These are phyloP conservation scores for Xiphophorus couchianus DNA, from an alignment of 2,113 vertebrate species.

Conservation along the genomic window DNA sequence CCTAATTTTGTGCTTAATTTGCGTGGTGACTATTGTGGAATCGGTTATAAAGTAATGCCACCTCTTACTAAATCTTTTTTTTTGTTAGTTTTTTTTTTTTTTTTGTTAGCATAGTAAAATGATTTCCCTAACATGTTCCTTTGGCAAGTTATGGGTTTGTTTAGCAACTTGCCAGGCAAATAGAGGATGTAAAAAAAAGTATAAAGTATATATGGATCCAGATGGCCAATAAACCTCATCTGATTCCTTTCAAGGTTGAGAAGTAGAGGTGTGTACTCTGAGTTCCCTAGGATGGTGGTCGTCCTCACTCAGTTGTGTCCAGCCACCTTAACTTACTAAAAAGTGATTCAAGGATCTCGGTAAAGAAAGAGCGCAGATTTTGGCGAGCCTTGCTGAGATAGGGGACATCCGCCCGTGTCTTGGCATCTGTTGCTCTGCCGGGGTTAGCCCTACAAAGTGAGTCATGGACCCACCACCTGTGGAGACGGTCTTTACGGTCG, in stretches of 20 bases:
- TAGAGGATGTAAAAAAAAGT: too few species aligned
- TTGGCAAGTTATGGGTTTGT: neutral
- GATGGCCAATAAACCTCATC: neutral
- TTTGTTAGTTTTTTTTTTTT: too few species aligned
- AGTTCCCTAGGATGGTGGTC: neutral
- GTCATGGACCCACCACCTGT: neutral
- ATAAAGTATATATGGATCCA: too few species aligned
- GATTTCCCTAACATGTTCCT: too few species aligned
- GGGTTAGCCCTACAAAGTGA: neutral
- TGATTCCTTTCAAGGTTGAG: neutral
- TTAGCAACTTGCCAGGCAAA: too few species aligned
- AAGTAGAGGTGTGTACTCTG: neutral
- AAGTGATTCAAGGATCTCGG: too few species aligned
- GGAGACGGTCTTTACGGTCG: neutral
- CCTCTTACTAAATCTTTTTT: too few species aligned
- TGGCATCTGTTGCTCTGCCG: neutral
- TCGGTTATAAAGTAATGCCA: neutral
- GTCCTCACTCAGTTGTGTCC: neutral
- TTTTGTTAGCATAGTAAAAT: neutral
- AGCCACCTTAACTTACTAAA: neutral
- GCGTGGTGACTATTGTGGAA: neutral
- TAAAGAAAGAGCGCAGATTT: neutral
- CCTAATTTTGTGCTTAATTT: neutral
- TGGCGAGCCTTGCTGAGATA: neutral
- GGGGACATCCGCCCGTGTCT: neutral